phyloP scores from a whole-genome alignment of 2,888 invertebrate species.

The Dascillus cervinus region DNA sequence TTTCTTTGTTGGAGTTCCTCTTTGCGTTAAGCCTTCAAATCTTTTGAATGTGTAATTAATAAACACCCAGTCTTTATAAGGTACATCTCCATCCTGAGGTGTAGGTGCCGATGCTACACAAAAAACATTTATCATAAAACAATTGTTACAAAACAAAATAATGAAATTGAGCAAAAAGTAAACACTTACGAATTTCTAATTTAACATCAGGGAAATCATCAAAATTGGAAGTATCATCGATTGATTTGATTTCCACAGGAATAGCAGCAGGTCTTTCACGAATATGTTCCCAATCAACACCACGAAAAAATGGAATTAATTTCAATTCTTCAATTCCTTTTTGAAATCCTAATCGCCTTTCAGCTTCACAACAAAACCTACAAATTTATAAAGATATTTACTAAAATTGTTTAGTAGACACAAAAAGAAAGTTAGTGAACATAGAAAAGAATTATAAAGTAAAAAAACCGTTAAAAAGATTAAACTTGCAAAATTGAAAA shows the following conservation, averaged over 20 bases:
- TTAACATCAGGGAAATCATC: slow-evolving; percentile 99
- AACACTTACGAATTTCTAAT: slow-evolving; percentile 89
- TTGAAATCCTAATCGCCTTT: slow-evolving; percentile 82
- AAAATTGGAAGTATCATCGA: slow-evolving; percentile 99
- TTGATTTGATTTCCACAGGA: slow-evolving; percentile 94
- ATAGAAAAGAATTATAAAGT: slow-evolving; percentile 1
- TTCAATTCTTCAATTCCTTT: slow-evolving; percentile 92
- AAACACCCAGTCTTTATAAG: slow-evolving; percentile 99
- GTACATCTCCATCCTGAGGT: slow-evolving; percentile 83
- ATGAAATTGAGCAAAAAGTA: slow-evolving; percentile 1
- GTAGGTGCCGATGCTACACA: slow-evolving; percentile 75
- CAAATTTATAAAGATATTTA: slow-evolving; percentile 9
- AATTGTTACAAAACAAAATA: slow-evolving; percentile 5
- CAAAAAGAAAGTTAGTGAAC: background rate
- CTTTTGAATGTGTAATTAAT: slow-evolving; percentile 99
- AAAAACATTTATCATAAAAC: slow-evolving; percentile 13
- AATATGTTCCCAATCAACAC: slow-evolving; percentile 99
- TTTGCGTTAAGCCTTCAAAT: slow-evolving; percentile 94
- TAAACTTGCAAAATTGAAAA: no score
- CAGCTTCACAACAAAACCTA: slow-evolving; percentile 95
- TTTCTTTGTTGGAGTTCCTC: slow-evolving; percentile 76
- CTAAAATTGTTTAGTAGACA: background rate
- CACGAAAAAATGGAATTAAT: slow-evolving; percentile 87
- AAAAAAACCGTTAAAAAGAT: background rate
- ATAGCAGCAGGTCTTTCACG: slow-evolving; percentile 97